phyloP scores from a whole-genome alignment of 2,797 vertebrate genomes.

The Octomys mimax region DNA sequence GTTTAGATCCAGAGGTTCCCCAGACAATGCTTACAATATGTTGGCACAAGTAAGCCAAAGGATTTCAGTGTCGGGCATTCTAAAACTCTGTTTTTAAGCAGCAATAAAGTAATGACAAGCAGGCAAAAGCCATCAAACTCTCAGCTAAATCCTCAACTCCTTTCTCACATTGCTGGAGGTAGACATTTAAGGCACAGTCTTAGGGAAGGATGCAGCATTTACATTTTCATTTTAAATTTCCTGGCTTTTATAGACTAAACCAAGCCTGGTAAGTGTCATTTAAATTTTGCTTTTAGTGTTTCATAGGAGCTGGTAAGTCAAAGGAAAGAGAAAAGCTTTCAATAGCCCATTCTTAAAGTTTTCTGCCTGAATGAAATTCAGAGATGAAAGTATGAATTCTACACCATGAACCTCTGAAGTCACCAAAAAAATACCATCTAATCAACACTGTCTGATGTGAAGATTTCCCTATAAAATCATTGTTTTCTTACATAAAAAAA shows the following conservation, averaged over 20 bases:
- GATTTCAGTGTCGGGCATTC: not conserved
- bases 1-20: slow-evolving; percentile 61
- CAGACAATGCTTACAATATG: slow-evolving; percentile 48
- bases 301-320: not conserved
- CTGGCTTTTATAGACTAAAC: not conserved
- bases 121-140: not conserved
- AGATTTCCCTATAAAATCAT: not conserved
- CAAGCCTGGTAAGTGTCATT: not conserved
- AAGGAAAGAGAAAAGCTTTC: not conserved
- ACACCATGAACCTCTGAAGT: not conserved
- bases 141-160: not conserved
- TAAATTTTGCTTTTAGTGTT: slow-evolving; percentile 45
- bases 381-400: not conserved
- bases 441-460: not conserved
- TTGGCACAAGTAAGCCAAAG: slow-evolving; percentile 17
- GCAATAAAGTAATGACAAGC: slow-evolving; percentile 25
- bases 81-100: slow-evolving; percentile 46
- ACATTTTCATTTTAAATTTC: slow-evolving; percentile 51
- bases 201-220: not conserved
- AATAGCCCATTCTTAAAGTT: not conserved
- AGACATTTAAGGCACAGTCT: not conserved
- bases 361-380: not conserved
- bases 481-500: slow-evolving; percentile 10
- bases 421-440: not conserved
- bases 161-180: not conserved